Base-by-base conservation (phyloP, 2,888 invertebrate genomes). In the Lampropteryx suffumata region DNA sequence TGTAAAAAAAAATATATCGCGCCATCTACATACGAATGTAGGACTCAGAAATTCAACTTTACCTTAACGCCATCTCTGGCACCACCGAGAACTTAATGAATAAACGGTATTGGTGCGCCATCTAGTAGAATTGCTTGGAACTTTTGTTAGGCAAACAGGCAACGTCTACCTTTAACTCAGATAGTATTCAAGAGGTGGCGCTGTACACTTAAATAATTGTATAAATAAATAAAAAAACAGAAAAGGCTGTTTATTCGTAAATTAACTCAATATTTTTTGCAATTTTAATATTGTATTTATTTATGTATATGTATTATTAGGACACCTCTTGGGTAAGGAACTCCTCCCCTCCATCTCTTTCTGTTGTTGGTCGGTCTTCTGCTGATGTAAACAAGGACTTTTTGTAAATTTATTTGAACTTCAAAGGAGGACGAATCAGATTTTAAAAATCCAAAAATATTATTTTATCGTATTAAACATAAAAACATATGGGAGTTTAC, bases 161-260 rank as follows among this genome's bases (percentile, higher is more conserved):
- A 17, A 17, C 17, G 17, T 13, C 12, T 30, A 9, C 14, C 13
- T 8, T 14, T 29, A 13, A 12, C 42, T 48, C 30, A 13, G 0
- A 30, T 9, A 41, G 5, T n/a, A 24, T 17, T 10, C 21, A 9
- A 29, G 35, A 58, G 50, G 50, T 50, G 52, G 57, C 57, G 59
- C 52, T 50, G n/a, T 29, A 3, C 8, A 21, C n/a, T n/a, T n/a
- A n/a, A n/a, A n/a, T n/a, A n/a, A n/a, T n/a, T 21, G 17, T 1
- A 4, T 3, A 7, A 24, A 9, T 8, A 26, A 12, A 26, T 28
- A 11, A 39, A 28, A 28, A n/a, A n/a, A n/a, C n/a, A n/a, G n/a
- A n/a, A n/a, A n/a, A n/a, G n/a, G n/a, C n/a, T n/a, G n/a, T n/a
- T n/a, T n/a, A n/a, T n/a, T n/a, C n/a, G n/a, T n/a, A n/a, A n/a